Evolutionary conservation across 2,888 invertebrate genomes (phyloP).

Genomic region (Tenthredo amoena): DNA sequence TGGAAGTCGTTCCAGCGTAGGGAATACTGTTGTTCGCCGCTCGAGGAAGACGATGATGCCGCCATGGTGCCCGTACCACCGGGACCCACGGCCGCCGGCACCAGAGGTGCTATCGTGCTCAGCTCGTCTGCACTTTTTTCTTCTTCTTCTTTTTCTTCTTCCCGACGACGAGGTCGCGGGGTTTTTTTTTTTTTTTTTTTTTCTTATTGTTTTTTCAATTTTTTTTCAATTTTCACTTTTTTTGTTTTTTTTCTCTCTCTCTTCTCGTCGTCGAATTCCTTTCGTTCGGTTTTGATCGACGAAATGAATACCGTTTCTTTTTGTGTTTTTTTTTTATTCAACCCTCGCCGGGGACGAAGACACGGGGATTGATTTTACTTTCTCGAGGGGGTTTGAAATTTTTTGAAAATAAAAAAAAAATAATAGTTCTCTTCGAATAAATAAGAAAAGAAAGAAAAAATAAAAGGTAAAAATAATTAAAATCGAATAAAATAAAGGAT

Average conservation of each 20-base stretch:
- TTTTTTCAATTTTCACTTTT: background rate
- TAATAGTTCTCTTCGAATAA: background rate
- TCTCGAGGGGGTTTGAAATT: background rate
- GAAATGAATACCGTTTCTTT: background rate
- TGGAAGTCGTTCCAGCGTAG: constrained; percentile 97
- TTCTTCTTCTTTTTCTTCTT: background rate
- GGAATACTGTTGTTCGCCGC: constrained; percentile 92
- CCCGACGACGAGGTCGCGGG: background rate
- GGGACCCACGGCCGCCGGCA: constrained; percentile 79
- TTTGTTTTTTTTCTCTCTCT: background rate
- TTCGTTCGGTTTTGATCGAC: background rate
- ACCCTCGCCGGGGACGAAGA: no score
- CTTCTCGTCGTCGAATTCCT: no score
- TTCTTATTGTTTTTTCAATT: background rate
- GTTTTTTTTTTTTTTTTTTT: background rate
- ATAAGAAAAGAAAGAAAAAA: background rate
- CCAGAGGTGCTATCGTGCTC: constrained; percentile 78
- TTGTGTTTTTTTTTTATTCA: background rate
- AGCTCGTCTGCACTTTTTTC: constrained; percentile 60
- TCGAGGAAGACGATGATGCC: constrained; percentile 77
- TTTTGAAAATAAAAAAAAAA: background rate
- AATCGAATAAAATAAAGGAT: background rate
- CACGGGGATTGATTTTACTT: background rate
- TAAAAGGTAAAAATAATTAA: background rate
- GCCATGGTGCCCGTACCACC: constrained; percentile 77